These are phyloP conservation scores for Plagodis dolabraria DNA, from an alignment of 2,888 invertebrate species.

Conservation along the genomic window DNA sequence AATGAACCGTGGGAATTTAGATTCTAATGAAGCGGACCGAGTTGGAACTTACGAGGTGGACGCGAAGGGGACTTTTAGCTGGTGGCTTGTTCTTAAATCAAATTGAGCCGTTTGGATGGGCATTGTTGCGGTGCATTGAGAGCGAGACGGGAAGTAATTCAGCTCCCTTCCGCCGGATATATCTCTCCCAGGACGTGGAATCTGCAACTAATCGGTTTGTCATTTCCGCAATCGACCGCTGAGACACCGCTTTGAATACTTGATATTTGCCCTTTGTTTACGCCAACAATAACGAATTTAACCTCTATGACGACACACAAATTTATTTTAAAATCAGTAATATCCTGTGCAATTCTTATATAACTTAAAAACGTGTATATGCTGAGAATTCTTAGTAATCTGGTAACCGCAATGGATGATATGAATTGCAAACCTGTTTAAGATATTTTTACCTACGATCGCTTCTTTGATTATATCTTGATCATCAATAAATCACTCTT, in stretches of 20 bases:
- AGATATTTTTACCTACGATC: too few relatives aligned
- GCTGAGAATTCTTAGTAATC: background rate
- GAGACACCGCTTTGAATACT: conserved; percentile 67
- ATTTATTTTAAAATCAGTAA: too few relatives aligned
- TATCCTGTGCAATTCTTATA: background rate
- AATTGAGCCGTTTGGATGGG: conserved; percentile 61
- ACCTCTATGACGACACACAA: too few relatives aligned
- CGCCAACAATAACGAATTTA: conserved; percentile 18
- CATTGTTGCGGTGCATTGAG: conserved; percentile 68
- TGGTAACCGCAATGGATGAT: too few relatives aligned
- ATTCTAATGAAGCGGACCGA: conserved; percentile 74
- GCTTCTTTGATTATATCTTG: background rate
- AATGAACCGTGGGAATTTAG: conserved; percentile 83
- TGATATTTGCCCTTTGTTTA: conserved; percentile 63
- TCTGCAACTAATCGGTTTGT: conserved; percentile 80
- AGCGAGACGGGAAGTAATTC: conserved; percentile 73
- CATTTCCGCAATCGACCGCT: conserved; percentile 79
- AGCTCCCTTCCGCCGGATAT: conserved; percentile 76
- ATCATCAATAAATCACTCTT: background rate
- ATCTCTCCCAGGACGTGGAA: conserved; percentile 68
- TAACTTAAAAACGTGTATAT: background rate
- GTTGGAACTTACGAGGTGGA: conserved; percentile 51
- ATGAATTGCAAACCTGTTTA: too few relatives aligned
- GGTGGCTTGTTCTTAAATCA: conserved; percentile 60
- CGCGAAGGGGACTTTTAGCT: conserved; percentile 51